Percentiles rank a stretch among this genome's conserved stretches.
Conservation (phyloP, 2,113 vertebrate species). For the Mus spicilegus region DNA sequence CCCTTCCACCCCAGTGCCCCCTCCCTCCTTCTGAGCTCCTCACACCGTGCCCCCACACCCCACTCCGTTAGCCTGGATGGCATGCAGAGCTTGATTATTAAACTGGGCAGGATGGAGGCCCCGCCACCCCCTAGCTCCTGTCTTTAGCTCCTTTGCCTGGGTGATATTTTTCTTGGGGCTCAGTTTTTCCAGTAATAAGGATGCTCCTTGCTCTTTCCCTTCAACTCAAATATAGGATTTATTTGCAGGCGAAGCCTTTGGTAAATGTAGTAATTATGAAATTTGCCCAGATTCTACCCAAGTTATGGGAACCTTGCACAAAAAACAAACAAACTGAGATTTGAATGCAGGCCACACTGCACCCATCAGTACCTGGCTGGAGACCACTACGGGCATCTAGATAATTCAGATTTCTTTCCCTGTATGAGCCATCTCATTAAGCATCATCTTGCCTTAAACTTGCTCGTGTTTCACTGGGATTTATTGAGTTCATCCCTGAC, state of each 20-base stretch:
- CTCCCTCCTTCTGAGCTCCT: slow-evolving; percentile 2
- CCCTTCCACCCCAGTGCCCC: background rate
- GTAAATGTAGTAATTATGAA: background rate
- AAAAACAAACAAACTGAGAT: background rate
- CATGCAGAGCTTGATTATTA: background rate
- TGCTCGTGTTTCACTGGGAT: background rate
- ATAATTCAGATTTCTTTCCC: background rate
- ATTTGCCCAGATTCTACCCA: background rate
- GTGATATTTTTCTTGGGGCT: background rate
- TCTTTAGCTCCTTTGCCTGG: background rate
- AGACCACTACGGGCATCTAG: background rate
- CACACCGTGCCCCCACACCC: background rate
- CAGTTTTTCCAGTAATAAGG: background rate
- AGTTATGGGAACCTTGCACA: background rate
- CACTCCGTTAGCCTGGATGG: background rate
- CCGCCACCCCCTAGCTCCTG: background rate
- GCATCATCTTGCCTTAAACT: background rate
- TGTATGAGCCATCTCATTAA: background rate
- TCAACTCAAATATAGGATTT: background rate
- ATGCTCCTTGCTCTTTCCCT: background rate
- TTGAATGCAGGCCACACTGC: background rate
- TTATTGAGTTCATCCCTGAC: background rate
- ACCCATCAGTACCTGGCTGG: background rate
- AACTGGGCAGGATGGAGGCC: background rate
- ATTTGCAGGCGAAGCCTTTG: slow-evolving; percentile 28